A percentile compares a stretch with the other conserved stretches of the same genome.
Conservation (phyloP, 2,113 vertebrate species). For the Chiloscyllium plagiosum region DNA sequence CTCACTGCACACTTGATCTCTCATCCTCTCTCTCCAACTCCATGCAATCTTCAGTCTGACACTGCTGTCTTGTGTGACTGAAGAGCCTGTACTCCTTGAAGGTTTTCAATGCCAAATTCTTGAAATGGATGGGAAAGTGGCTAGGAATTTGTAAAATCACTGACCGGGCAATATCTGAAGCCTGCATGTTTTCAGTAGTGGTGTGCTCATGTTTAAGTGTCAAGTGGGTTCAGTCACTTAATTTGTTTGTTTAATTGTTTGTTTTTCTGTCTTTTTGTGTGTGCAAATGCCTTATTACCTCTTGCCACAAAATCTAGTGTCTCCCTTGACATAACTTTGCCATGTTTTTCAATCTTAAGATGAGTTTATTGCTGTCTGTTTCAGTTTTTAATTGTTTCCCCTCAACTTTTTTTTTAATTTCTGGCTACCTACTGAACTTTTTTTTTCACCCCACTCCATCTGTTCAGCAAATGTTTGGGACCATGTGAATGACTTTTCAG, state of each 20-base stretch:
- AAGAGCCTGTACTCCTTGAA: background rate
- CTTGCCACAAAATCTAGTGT: background rate
- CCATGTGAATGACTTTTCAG: background rate
- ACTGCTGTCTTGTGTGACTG: background rate
- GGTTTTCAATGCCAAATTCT: background rate
- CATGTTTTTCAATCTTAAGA: background rate
- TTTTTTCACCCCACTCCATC: background rate
- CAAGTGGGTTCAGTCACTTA: background rate
- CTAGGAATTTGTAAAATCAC: background rate
- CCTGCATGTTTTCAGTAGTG: background rate
- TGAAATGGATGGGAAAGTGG: background rate
- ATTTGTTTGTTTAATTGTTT: no score
- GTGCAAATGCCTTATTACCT: conserved; percentile 25
- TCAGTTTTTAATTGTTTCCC: background rate
- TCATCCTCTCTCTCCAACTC: no score
- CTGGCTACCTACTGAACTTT: no score
- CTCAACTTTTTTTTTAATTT: background rate
- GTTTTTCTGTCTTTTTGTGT: background rate
- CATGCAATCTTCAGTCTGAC: background rate
- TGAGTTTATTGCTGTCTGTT: no score
- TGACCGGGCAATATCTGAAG: background rate
- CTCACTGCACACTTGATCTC: no score
- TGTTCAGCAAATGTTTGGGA: background rate
- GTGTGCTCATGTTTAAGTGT: background rate
- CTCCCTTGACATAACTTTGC: background rate